Conservation (phyloP, 1,140 invertebrate species). For the Alviniconcha marisindica region DNA sequence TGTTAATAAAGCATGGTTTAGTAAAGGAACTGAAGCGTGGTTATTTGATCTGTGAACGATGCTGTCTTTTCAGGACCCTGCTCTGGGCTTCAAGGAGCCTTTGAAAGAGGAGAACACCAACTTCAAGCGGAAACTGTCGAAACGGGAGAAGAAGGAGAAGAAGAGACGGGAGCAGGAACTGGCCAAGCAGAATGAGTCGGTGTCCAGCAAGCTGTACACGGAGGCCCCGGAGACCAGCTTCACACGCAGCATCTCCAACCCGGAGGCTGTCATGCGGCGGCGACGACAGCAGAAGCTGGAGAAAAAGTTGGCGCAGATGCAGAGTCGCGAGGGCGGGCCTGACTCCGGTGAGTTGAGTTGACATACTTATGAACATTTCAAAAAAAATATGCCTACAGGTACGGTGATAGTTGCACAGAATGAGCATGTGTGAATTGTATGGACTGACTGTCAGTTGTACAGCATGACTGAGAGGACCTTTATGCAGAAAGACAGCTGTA, state of each 20-base stretch:
- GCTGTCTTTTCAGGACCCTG: constrained; percentile 18
- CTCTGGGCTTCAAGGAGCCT: constrained; percentile 24
- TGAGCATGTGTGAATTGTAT: not conserved
- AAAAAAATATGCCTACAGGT: no score
- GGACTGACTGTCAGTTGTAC: not conserved
- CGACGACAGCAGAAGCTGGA: constrained; percentile 98
- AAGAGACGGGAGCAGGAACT: constrained; percentile 97
- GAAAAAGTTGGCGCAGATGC: constrained; percentile 96
- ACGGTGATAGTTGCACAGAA: no score
- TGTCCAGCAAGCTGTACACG: constrained; percentile 73
- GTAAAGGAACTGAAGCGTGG: no score
- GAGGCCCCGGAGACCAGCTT: constrained; percentile 97
- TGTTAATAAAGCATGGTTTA: no score
- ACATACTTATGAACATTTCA: no score
- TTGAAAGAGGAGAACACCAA: constrained; percentile 19
- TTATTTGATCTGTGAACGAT: no score
- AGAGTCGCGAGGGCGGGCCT: constrained; percentile 85
- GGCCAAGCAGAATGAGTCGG: constrained; percentile 76
- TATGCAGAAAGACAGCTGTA: no score
- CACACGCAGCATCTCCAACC: constrained; percentile 98
- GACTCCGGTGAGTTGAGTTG: constrained; percentile 80
- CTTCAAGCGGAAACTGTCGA: constrained; percentile 95
- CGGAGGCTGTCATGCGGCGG: constrained; percentile 98
- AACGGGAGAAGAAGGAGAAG: constrained; percentile 98
- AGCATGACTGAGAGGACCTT: not conserved